Base-by-base conservation (phyloP, 2,113 vertebrate genomes). In the Periophthalmodon schlosseri region DNA sequence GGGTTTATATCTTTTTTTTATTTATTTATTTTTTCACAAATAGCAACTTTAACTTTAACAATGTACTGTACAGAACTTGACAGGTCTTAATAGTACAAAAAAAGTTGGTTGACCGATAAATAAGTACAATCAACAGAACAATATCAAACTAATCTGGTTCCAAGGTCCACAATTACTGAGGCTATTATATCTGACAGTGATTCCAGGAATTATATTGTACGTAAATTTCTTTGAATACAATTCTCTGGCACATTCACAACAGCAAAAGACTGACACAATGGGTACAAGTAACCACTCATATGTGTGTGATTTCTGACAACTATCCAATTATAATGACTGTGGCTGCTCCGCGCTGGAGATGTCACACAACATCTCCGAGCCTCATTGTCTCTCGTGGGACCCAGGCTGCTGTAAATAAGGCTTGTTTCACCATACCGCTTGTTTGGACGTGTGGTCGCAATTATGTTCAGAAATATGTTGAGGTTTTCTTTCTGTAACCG, bases 301-400 rank as follows among this genome's bases (percentile, higher is more conserved):
- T 77, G 81, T 77, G 73, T 77, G 73, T 10, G 52, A 79, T 74
- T 78, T 77, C 76, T 77, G 78, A 90, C 82, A 90, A 90, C 77
- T 82, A 87, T 87, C 84, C 90, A 89, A 79, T 88, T 89, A 89
- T 86, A 90, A 84, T 84, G 85, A 86, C 81, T 89, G 85, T 83
- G 81, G 81, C 80, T 84, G 60, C 73, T 73, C 74, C 28, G 0
- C 69, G 80, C 73, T 70, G 74, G 72, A 75, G 70, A 79, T 87
- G 85, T 84, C 76, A 80, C 46, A 71, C 72, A 47, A 83, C 78
- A 70, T 82, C 63, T 82, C 81, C 12, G 74, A 63, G 83, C 79
- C 78, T 87, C 69, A 47, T 73, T 47, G 76, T 49, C 61, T 77
- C 74, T 78, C 79, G 0, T 0, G 81, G 77, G 85, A 74, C 71